Evolutionary conservation across 2,888 invertebrate species (phyloP).

Genomic region (Drosophila emarginata): DNA sequence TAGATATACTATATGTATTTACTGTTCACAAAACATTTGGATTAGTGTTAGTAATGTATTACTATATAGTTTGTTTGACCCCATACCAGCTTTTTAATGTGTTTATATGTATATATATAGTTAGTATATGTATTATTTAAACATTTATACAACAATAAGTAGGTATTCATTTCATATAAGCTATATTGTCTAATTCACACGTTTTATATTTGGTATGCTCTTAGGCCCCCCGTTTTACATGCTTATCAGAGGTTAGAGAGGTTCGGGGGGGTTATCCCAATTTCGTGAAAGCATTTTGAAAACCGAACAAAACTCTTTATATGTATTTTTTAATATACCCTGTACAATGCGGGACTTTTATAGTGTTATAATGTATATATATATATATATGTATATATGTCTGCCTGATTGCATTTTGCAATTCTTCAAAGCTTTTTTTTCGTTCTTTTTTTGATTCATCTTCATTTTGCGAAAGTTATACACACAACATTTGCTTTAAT

Average conservation of each 20-base stretch:
- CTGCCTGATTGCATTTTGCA: conserved; percentile 78
- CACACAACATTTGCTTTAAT: not conserved
- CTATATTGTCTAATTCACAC: conserved; percentile 83
- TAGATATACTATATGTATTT: conserved; percentile 23
- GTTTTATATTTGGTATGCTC: conserved; percentile 69
- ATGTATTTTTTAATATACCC: not conserved
- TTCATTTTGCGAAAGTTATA: conserved; percentile 31
- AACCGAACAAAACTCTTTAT: conserved; percentile 49
- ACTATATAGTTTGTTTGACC: conserved; percentile 80
- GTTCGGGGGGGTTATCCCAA: conserved; percentile 34
- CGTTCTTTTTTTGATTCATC: not conserved
- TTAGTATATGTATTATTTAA: conserved; percentile 23
- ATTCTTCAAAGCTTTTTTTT: conserved; percentile 69
- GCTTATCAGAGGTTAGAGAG: conserved; percentile 7
- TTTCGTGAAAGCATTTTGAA: conserved; percentile 52
- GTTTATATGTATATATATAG: conserved; percentile 32
- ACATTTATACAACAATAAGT: conserved; percentile 20
- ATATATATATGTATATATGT: conserved; percentile 16
- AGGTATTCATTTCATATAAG: conserved; percentile 44
- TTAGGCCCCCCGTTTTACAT: conserved; percentile 41
- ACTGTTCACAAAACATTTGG: conserved; percentile 45
- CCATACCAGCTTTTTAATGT: conserved; percentile 81
- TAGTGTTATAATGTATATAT: conserved; percentile 9
- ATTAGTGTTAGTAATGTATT: conserved; percentile 30
- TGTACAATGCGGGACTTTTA: conserved; percentile 9